These are phyloP conservation scores for Anthonomus grandis DNA, from an alignment of 1,140 invertebrate species.

Conservation along the genomic window DNA sequence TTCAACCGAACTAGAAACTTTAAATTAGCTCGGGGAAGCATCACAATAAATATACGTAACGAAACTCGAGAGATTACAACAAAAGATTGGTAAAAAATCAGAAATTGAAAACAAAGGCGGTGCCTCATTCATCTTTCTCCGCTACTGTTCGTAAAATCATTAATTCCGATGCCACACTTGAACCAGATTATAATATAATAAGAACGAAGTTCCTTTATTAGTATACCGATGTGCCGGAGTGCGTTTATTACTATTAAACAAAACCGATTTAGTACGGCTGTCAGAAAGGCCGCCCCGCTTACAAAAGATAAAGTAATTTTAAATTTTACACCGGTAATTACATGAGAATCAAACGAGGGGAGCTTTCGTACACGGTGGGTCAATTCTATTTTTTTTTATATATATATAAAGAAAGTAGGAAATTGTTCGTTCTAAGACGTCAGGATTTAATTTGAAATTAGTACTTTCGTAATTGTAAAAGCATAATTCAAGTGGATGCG, in stretches of 20 bases:
- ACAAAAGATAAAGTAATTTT: slow-evolving; percentile 37
- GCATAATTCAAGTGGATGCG: no score
- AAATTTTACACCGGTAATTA: slow-evolving; percentile 43
- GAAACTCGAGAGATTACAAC: slow-evolving; percentile 21
- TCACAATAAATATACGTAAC: no score
- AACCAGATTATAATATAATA: slow-evolving; percentile 2
- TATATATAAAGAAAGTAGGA: no score
- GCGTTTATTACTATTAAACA: slow-evolving; percentile 21
- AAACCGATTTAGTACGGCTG: slow-evolving; percentile 18
- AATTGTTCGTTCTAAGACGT: no score
- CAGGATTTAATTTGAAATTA: no score
- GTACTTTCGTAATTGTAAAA: no score
- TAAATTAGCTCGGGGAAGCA: slow-evolving; percentile 9
- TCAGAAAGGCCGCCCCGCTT: slow-evolving; percentile 17
- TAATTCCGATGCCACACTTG: slow-evolving; percentile 23
- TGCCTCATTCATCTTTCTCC: slow-evolving; percentile 33
- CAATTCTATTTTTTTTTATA: no score
- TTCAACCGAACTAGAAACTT: slow-evolving; percentile 5
- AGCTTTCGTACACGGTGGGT: no score
- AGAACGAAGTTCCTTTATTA: slow-evolving; percentile 14
- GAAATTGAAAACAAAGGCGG: slow-evolving; percentile 29
- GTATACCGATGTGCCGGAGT: slow-evolving; percentile 11
- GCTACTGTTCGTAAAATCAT: slow-evolving; percentile 24
- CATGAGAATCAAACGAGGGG: no score
- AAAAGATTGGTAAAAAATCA: slow-evolving; percentile 22